These are phyloP conservation scores for Cavia aperea DNA, from an alignment of 2,113 vertebrate species.

Conservation along the genomic window DNA sequence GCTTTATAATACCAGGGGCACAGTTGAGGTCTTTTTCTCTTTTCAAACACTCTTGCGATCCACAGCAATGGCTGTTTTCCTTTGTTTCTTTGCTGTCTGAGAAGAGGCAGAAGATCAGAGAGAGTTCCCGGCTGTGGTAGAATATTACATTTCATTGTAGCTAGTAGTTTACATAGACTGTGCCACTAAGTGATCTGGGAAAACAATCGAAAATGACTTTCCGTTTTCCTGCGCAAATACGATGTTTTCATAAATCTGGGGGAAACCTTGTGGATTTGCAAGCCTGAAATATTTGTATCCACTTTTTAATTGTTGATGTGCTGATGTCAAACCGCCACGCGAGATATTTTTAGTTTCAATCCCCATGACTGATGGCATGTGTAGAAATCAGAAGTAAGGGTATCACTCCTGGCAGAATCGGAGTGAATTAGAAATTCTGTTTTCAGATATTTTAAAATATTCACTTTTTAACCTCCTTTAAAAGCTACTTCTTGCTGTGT, in stretches of 20 bases:
- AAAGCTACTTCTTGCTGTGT: slow-evolving; percentile 82
- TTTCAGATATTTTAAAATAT: slow-evolving; percentile 79
- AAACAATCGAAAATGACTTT: slow-evolving; percentile 73
- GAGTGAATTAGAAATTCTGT: slow-evolving; percentile 83
- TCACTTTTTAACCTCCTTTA: slow-evolving; percentile 83
- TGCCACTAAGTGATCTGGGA: slow-evolving; percentile 69
- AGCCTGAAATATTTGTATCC: slow-evolving; percentile 77
- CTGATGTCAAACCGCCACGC: slow-evolving; percentile 74
- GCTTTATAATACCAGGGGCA: slow-evolving; percentile 77
- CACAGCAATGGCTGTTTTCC: slow-evolving; percentile 76
- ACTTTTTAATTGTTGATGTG: slow-evolving; percentile 82
- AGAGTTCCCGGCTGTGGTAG: slow-evolving; percentile 68
- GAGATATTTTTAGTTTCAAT: slow-evolving; percentile 79
- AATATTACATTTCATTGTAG: slow-evolving; percentile 76
- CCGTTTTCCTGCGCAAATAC: slow-evolving; percentile 53
- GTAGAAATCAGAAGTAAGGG: slow-evolving; percentile 76
- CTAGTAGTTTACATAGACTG: slow-evolving; percentile 74
- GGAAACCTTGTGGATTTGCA: slow-evolving; percentile 70
- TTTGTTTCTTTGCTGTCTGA: slow-evolving; percentile 82
- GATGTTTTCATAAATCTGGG: slow-evolving; percentile 73
- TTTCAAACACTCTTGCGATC: slow-evolving; percentile 77
- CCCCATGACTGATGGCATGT: slow-evolving; percentile 72
- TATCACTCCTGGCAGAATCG: slow-evolving; percentile 79
- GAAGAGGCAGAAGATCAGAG: slow-evolving; percentile 79
- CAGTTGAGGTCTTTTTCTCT: slow-evolving; percentile 78